A percentile compares a stretch with the other conserved stretches of the same genome.
These are phyloP conservation scores for Microcebus griseorufus DNA, from an alignment of 2,113 vertebrate species.

Conservation along the genomic window DNA sequence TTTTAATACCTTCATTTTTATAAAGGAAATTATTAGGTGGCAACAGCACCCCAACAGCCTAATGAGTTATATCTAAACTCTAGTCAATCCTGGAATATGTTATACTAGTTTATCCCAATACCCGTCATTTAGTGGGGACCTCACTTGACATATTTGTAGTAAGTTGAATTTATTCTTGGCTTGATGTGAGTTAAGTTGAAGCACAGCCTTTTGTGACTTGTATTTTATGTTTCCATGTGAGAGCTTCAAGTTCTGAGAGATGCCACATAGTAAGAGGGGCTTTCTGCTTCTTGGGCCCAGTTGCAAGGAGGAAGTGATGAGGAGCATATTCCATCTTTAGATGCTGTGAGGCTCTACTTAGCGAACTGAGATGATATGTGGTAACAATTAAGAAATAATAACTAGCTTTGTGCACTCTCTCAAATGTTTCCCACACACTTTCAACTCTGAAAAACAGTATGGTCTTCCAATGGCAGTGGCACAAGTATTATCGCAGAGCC, in stretches of 20 bases:
- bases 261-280: background rate
- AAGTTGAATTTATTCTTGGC: background rate
- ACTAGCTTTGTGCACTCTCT: slow-evolving; percentile 75
- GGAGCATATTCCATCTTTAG: background rate
- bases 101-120: background rate
- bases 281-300: slow-evolving; percentile 36
- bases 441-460: slow-evolving; percentile 88
- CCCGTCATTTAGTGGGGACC: background rate
- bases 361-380: slow-evolving; percentile 46
- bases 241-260: background rate
- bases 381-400: slow-evolving; percentile 69
- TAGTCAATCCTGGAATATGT: background rate
- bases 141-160: background rate
- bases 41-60: background rate
- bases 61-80: background rate
- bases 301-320: background rate
- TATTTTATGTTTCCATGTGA: slow-evolving; percentile 17
- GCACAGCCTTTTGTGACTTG: background rate
- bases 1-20: background rate
- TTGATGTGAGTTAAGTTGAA: background rate
- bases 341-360: slow-evolving; percentile 35
- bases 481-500: slow-evolving; percentile 92
- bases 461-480: slow-evolving; percentile 92
- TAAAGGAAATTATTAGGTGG: background rate
- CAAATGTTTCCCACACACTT: slow-evolving; percentile 76